phyloP scores from a whole-genome alignment of 1,140 invertebrate genomes.

The Lerema accius region DNA sequence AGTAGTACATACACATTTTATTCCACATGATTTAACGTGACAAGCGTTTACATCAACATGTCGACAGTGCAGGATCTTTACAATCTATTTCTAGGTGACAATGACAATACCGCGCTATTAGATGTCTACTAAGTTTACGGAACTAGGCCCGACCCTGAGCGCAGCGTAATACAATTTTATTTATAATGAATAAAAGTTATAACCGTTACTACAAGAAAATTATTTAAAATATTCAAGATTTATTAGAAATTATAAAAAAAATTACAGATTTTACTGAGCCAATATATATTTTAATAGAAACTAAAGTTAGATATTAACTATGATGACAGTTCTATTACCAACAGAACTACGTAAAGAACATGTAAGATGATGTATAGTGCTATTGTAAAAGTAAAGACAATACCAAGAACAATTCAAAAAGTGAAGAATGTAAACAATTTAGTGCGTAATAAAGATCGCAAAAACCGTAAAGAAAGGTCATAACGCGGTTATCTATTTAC shows the following conservation, averaged over 20 bases:
- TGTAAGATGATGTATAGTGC: too few relatives aligned
- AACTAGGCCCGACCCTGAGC: conserved; percentile 29
- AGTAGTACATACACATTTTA: conserved; percentile 4
- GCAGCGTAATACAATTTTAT: conserved; percentile 9
- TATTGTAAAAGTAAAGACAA: background rate
- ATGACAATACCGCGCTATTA: conserved; percentile 24
- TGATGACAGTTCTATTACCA: too few relatives aligned
- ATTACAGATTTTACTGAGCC: too few relatives aligned
- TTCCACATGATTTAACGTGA: conserved; percentile 22
- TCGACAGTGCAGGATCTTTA: conserved; percentile 20
- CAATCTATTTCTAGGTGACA: conserved; percentile 29
- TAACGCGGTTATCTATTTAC: conserved; percentile 20
- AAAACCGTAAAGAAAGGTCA: conserved; percentile 11
- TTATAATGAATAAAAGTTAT: conserved; percentile 27
- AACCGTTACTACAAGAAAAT: conserved; percentile 2
- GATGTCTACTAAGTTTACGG: conserved; percentile 31
- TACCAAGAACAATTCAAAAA: background rate
- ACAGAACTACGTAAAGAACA: too few relatives aligned
- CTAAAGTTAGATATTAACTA: too few relatives aligned
- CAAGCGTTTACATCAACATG: conserved; percentile 27
- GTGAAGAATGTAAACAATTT: background rate
- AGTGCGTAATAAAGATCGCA: conserved; percentile 1
- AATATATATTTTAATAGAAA: too few relatives aligned
- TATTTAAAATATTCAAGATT: too few relatives aligned
- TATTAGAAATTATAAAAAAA: too few relatives aligned